phyloP scores from a whole-genome alignment of 1,140 invertebrate genomes.

The Caenorhabditis brenneri region DNA sequence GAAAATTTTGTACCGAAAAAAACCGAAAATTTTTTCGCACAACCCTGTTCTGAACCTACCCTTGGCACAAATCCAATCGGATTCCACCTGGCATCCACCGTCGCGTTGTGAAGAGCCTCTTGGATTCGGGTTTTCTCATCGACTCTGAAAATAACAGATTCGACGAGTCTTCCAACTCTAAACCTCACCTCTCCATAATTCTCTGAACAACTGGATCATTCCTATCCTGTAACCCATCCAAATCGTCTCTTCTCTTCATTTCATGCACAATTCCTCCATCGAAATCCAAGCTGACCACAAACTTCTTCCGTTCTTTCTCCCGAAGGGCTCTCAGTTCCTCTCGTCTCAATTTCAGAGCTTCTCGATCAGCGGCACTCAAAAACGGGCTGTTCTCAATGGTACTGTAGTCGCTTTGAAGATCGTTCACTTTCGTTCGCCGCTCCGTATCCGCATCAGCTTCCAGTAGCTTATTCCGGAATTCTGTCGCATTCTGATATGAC shows the following conservation, averaged over 20 bases:
- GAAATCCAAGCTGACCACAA: conserved; percentile 55
- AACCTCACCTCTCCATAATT: conserved; percentile 42
- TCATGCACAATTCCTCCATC: conserved; percentile 51
- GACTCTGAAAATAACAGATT: background rate
- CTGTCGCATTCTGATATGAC: conserved; percentile 50
- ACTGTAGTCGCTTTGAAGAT: conserved; percentile 66
- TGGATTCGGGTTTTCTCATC: conserved; percentile 21
- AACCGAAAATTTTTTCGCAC: no score
- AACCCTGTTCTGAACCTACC: no score
- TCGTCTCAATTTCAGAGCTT: conserved; percentile 73
- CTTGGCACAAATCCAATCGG: conserved; percentile 50
- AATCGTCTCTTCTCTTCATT: background rate
- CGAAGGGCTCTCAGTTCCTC: conserved; percentile 62
- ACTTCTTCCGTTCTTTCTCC: conserved; percentile 41
- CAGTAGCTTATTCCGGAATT: conserved; percentile 60
- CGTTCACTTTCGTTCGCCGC: conserved; percentile 58
- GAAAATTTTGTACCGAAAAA: no score
- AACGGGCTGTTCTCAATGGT: conserved; percentile 62
- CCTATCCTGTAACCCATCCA: background rate
- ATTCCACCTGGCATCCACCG: conserved; percentile 43
- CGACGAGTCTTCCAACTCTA: background rate
- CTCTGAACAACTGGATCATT: conserved; percentile 51
- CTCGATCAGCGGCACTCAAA: conserved; percentile 52
- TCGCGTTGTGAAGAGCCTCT: background rate
- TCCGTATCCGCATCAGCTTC: conserved; percentile 59